phyloP scores from a whole-genome alignment of 2,113 vertebrate species.

The Pelodiscus sinensis region DNA sequence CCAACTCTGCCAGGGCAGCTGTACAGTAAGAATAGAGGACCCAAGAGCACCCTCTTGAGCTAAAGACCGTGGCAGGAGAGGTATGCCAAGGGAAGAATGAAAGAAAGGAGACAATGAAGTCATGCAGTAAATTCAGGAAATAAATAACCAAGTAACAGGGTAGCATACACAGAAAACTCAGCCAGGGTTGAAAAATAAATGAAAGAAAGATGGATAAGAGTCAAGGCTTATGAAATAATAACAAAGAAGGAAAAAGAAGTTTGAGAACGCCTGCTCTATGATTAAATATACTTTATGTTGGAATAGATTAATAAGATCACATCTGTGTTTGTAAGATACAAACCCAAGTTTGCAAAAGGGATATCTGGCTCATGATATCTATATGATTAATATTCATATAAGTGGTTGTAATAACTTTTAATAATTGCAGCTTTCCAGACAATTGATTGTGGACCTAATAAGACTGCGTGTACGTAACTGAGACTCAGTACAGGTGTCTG shows the following conservation, averaged over 20 bases:
- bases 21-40: not conserved
- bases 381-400: not conserved
- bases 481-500: not conserved
- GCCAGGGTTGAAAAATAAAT: not conserved
- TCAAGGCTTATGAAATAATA: not conserved
- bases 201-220: not conserved
- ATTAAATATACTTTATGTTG: not conserved
- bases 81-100: not conserved
- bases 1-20: not conserved
- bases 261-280: not conserved
- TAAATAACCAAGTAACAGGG: not conserved
- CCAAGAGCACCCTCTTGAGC: rapidly evolving
- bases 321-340: not conserved
- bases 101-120: not conserved
- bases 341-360: not conserved
- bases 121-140: not conserved
- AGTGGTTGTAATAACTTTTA: not conserved
- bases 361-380: not conserved
- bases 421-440: not conserved
- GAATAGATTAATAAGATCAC: not conserved
- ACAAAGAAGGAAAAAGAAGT: not conserved
- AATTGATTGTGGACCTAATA: not conserved
- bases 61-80: rapidly evolving
- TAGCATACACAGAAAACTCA: not conserved
- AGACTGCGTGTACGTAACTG: not conserved